Base-by-base conservation (phyloP, 1,140 invertebrate genomes). In the Papilio aristodemus region DNA sequence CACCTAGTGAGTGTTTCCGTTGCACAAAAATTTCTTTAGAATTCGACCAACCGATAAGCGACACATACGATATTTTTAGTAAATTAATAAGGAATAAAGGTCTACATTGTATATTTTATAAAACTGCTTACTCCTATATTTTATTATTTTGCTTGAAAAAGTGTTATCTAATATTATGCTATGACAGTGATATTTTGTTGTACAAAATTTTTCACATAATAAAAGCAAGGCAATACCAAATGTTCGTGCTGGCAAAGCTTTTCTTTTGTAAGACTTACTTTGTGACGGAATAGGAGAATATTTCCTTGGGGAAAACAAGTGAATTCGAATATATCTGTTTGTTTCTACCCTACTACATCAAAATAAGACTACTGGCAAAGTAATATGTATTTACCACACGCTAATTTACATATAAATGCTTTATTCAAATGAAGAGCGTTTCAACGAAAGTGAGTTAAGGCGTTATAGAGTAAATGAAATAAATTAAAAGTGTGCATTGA, bases 271-370 rank as follows among this genome's bases (percentile, higher is more conserved):
- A 66, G 25, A 22, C 41, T 66, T 66, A 66, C 63, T 66, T 66
- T 66, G 63, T 50, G 63, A 50, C 63, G 63, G 50, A 66, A 66
- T 66, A 27, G 25, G 43, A 66, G 63, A 66, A 66, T 66, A 66
- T 66, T 66, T 66, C 63, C 63, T 66, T 50, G 25, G 63, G 63
- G 63, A 43, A 66, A 66, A 66, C 63, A 66, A 66, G 63, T 50
- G 43, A 50, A 66, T 50, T 66, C 43, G 63, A 32, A 66, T 66
- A 46, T 66, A 66, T 66, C 63, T 50, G 41, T 66, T 66, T 66
- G 41, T 66, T 66, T 32, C 41, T 25, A 19, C 37, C 8, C 22
- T 14, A 25, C 41, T 50, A 38, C 39, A 14, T 22, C 25, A 46
- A 66, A 66, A 50, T 66, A 66, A 66, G 25, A 66, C 63, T 66